Evolutionary conservation across 2,797 vertebrate species (phyloP), one percentile per base, ranked within the genome.

Genomic region (Cygnus olor): DNA sequence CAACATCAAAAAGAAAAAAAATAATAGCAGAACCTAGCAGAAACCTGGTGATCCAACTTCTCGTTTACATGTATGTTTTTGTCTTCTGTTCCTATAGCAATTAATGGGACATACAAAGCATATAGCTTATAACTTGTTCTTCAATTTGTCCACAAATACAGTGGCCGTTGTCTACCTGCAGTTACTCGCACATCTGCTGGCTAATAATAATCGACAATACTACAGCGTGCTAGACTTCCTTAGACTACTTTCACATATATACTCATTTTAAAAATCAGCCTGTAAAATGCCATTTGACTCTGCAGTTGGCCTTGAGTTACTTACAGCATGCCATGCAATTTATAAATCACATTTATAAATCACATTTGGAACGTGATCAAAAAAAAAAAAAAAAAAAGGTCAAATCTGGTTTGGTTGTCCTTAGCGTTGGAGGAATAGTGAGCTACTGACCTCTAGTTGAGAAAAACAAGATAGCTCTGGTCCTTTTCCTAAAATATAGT

Each of bases 401-500:
- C 58, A 90, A 45, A 53, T 78, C 93, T 81, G 57, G 21, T 71
- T 95, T 82, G 36, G 51, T 53, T 19, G 17, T 73, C 71, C 71
- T 86, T 72, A 88, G 25, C 38, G 22, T 78, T 76, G 64, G 85
- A 97, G 73, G 28, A 16, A 87, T 54, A 92, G 77, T 90, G 77
- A 97, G 94, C 96, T 97, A 92, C 74, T 96, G 95, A 95, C 85
- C 94, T 95, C 90, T 95, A 92, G 96, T 74, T 94, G 95, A 97
- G 78, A 68, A 96, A 85, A 95, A 93, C 51, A 95, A 92, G 79
- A 93, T 93, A 88, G 92, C 83, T 76, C 25, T 72, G 44, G 11
- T 71, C 27, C 32, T 83, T 47, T 54, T 90, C 56, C 63, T 78
- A 32, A 88, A 68, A 86, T 61, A 30, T 25, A 81, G 89, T 93